These are phyloP conservation scores for Dryobota labecula DNA, from an alignment of 2,888 invertebrate species.

Conservation along the genomic window DNA sequence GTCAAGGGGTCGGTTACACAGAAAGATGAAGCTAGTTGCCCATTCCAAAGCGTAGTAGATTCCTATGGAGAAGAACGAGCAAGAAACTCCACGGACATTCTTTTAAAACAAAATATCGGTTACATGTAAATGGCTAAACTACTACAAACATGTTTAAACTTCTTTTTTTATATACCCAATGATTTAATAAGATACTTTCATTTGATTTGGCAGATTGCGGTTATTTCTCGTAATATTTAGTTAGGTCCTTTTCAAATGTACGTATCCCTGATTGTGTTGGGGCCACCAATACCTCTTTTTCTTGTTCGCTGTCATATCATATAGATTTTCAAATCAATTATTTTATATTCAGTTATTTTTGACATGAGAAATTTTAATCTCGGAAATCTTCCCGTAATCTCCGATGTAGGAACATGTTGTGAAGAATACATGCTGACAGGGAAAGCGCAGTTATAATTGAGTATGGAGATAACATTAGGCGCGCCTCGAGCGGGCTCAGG, in stretches of 20 bases:
- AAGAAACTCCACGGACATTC: too few relatives aligned
- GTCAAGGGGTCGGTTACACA: too few relatives aligned
- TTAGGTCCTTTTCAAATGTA: conserved; percentile 1
- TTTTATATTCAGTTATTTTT: conserved; percentile 9
- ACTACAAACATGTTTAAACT: not conserved
- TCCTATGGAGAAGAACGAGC: too few relatives aligned
- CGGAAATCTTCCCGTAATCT: conserved; percentile 27
- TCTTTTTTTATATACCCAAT: not conserved
- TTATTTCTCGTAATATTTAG: conserved; percentile 16
- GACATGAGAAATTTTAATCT: conserved; percentile 23
- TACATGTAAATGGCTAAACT: not conserved
- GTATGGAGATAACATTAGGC: conserved; percentile 74
- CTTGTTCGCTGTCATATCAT: not conserved
- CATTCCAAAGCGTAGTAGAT: too few relatives aligned
- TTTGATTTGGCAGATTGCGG: not conserved
- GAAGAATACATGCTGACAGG: conserved; percentile 44
- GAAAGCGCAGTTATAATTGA: conserved; percentile 61
- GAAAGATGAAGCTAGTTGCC: too few relatives aligned
- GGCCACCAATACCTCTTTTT: not conserved
- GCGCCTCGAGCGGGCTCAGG: conserved; percentile 66
- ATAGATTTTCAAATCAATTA: not conserved
- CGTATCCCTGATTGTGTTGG: not conserved
- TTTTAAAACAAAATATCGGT: too few relatives aligned
- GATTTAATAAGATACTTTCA: not conserved
- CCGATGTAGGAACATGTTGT: conserved; percentile 37